Evolutionary conservation across 2,797 vertebrate genomes (phyloP), one percentile per base, ranked within the genome.

Genomic region (Typhlichthys eigenmanni): DNA sequence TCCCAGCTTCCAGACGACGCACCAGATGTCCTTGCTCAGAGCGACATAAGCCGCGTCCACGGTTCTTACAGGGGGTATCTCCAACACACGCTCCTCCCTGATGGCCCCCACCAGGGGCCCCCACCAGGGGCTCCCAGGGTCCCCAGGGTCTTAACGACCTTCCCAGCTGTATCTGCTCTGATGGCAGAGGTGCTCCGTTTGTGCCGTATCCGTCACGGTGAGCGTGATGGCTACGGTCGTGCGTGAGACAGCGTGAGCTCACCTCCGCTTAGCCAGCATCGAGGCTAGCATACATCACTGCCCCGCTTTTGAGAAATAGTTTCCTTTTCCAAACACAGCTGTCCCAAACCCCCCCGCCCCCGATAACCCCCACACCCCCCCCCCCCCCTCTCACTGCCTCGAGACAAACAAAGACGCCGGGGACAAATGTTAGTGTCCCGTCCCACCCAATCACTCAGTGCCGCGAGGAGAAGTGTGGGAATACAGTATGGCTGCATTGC

Each of bases 301-400:
- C 60, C 14, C 60, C 34, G 29, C 51, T 80, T 88, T 84, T 90
- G 88, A 93, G 86, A 57, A 91, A 85, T 82, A 69, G 80, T 80
- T 91, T 92, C 89, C 89, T 91, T 92, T 72, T 80, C 79, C 85
- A 93, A 94, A 93, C 90, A 94, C 92, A 94, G 92, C 92, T 93
- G 93, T 80, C 8, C 80, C 75, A 72, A 81, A 9, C 16, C 10
- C 45, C 6, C 14, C 10, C 13, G 4, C 56, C 17, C 45, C 11
- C 47, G 8, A 56, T 5, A 5, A 51, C 54, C 3, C 17, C 56
- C 43, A 1, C 53, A 3, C n/a, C 16, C 24, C 54, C 54, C 6
- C 14, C 10, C 13, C 5, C 56, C 45, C 45, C 16, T 58, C 43
- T 24, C 17, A 19, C 29, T 46, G 17, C 56, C 45, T 19, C 16